Evolutionary conservation across 1,140 invertebrate species (phyloP).

Genomic region (Delia radicum): DNA sequence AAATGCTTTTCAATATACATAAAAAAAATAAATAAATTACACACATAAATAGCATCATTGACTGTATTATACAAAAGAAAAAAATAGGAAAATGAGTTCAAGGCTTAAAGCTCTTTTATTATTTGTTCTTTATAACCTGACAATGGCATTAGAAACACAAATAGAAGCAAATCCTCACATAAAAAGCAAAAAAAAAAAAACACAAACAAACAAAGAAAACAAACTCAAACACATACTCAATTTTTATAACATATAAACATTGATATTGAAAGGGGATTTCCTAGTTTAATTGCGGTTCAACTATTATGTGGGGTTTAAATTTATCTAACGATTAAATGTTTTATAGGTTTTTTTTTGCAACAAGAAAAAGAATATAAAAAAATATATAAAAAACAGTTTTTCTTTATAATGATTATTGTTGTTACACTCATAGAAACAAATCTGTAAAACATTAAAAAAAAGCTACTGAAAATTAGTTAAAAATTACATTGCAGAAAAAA

Average conservation of each 20-base stretch:
- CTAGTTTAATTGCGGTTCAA: slow-evolving; percentile 21
- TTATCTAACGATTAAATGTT: neutral
- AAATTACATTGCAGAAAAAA: too few relatives aligned
- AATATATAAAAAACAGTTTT: neutral
- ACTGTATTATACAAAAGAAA: neutral
- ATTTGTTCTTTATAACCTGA: neutral
- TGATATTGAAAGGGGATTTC: slow-evolving; percentile 18
- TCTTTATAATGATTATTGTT: neutral
- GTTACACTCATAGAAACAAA: too few relatives aligned
- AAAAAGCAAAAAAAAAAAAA: too few relatives aligned
- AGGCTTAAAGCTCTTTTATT: neutral
- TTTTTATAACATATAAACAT: neutral
- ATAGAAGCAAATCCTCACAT: too few relatives aligned
- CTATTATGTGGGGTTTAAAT: slow-evolving; percentile 9
- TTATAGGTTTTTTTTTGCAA: neutral
- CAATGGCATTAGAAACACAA: neutral
- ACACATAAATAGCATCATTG: neutral
- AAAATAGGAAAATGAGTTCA: neutral
- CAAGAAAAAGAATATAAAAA: neutral
- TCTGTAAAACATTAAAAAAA: too few relatives aligned
- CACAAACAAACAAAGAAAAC: neutral
- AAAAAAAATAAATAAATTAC: neutral
- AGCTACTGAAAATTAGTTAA: too few relatives aligned
- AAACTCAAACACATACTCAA: neutral
- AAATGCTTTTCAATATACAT: neutral